phyloP scores from a whole-genome alignment of 2,113 vertebrate genomes.

The Sinocyclocheilus anophthalmus region DNA sequence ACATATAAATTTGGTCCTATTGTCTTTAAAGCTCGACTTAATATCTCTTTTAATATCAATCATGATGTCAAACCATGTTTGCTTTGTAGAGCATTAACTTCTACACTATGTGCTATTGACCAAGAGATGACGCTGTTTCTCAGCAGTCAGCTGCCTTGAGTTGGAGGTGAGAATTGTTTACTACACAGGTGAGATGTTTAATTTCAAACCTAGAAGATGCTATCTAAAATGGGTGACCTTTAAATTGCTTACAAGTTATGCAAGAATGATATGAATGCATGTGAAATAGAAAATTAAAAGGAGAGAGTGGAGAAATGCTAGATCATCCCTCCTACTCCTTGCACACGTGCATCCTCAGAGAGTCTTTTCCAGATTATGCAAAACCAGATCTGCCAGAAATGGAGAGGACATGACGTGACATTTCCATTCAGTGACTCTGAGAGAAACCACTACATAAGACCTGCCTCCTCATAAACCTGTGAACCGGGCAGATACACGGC shows the following conservation, averaged over 20 bases:
- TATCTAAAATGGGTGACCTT: neutral
- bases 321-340: neutral
- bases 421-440: conserved; percentile 16
- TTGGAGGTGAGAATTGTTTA: neutral
- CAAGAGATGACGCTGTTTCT: conserved; percentile 36
- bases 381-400: neutral
- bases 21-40: neutral
- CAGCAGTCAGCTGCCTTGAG: neutral
- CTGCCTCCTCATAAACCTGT: conserved; percentile 13
- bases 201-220: neutral
- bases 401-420: conserved; percentile 6
- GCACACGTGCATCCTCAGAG: neutral
- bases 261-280: neutral
- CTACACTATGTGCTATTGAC: neutral
- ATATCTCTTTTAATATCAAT: neutral
- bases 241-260: neutral
- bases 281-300: neutral
- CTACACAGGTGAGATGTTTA: neutral
- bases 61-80: neutral
- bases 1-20: neutral
- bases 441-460: neutral
- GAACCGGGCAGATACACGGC: conserved; percentile 24
- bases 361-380: neutral
- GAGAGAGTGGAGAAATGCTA: neutral
- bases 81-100: neutral